phyloP scores from a whole-genome alignment of 2,113 vertebrate species.

The Mionectes macconnelli region DNA sequence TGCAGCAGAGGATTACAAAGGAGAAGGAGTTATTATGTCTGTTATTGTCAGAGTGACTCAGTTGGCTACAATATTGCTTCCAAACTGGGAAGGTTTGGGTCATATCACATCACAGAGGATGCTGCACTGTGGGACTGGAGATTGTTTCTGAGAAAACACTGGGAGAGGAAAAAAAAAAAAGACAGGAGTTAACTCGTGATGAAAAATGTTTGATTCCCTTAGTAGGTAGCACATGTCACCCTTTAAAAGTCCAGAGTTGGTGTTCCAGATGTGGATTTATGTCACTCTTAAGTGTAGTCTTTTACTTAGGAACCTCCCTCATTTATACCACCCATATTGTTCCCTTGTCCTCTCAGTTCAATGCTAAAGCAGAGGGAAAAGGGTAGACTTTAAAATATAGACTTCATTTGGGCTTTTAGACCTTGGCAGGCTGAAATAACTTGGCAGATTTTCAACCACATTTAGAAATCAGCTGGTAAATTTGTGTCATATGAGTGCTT shows the following conservation, averaged over 20 bases:
- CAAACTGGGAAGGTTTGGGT: neutral
- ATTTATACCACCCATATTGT: neutral
- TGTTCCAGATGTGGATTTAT: neutral
- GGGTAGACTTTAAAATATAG: neutral
- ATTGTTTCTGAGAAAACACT: neutral
- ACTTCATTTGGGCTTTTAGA: neutral
- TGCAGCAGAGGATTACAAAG: neutral
- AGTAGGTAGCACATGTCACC: neutral
- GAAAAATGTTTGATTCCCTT: neutral
- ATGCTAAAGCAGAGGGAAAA: neutral
- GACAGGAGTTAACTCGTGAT: neutral
- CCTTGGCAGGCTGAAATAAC: neutral
- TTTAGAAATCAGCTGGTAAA: neutral
- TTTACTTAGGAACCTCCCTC: neutral
- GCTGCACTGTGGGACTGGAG: neutral
- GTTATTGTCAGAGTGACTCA: constrained; percentile 29
- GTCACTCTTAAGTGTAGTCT: neutral
- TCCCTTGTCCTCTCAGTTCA: neutral
- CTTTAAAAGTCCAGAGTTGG: neutral
- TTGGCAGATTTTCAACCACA: neutral
- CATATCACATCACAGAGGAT: neutral
- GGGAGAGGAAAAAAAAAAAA: neutral
- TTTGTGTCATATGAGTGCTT: neutral
- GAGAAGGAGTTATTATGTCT: constrained; percentile 22
- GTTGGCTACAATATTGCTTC: constrained; percentile 37